Percentiles rank a stretch among this genome's conserved stretches.
Conservation (phyloP, 2,113 vertebrate genomes). For the Osmerus mordax region DNA sequence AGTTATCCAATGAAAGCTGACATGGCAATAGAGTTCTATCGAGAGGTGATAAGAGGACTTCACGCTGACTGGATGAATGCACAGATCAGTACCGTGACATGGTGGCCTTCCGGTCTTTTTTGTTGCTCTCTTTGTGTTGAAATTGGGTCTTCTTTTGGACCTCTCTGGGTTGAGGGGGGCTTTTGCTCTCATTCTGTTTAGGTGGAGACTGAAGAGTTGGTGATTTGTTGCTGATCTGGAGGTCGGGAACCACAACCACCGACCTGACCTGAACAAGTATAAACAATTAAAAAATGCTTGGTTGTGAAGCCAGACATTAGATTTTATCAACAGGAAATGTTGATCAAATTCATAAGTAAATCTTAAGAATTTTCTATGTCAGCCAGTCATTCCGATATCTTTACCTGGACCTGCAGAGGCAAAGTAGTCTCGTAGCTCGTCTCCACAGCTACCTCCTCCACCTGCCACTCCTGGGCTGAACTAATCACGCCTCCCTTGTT, state of each 20-base stretch:
- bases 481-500: background rate
- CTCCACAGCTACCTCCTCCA: background rate
- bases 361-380: too few species aligned
- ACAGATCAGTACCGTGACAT: too few species aligned
- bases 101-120: background rate
- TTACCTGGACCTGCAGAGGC: conserved; percentile 49
- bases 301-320: too few species aligned
- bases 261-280: conserved; percentile 41
- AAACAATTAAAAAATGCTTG: too few species aligned
- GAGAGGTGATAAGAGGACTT: too few species aligned
- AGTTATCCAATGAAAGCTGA: too few species aligned
- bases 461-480: background rate
- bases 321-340: too few species aligned
- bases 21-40: too few species aligned
- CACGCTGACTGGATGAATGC: too few species aligned
- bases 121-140: conserved; percentile 20
- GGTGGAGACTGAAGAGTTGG: background rate
- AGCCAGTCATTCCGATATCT: too few species aligned
- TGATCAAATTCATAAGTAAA: too few species aligned
- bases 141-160: conserved; percentile 8
- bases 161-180: background rate
- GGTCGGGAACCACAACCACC: conserved; percentile 13
- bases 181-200: background rate
- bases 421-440: conserved; percentile 21
- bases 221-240: background rate